Evolutionary conservation across 2,113 vertebrate genomes (phyloP).

Genomic region (Arenaria interpres): DNA sequence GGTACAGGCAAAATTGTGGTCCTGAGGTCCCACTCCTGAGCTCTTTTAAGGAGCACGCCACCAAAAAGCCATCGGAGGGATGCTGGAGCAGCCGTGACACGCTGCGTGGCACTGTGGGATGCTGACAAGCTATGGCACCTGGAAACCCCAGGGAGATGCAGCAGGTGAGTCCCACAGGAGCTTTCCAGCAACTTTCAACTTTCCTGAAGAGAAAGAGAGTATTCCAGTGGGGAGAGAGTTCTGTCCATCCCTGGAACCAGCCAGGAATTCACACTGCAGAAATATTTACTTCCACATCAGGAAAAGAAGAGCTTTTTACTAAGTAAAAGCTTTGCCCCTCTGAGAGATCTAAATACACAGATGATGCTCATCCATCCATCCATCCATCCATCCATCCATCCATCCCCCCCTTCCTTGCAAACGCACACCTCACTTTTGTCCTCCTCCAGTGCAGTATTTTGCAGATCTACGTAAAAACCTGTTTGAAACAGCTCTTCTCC

Average conservation of each 20-base stretch:
- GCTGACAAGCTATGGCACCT: background rate
- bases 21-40: background rate
- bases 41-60: background rate
- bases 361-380: background rate
- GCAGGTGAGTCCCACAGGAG: background rate
- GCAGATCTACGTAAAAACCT: background rate
- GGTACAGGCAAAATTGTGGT: background rate
- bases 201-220: background rate
- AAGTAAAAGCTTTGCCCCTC: background rate
- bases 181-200: background rate
- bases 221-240: background rate
- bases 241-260: background rate
- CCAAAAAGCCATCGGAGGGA: background rate
- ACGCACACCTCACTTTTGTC: background rate
- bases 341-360: background rate
- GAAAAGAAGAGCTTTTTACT: background rate
- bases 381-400: background rate
- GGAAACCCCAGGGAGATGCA: too few species aligned
- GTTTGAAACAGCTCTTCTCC: background rate
- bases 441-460: background rate
- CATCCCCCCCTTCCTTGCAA: background rate
- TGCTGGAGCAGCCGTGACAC: too few species aligned
- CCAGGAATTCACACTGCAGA: background rate
- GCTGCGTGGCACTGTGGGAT: accelerated
- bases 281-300: background rate